Evolutionary conservation across 2,797 vertebrate species (phyloP), one percentile per base, ranked within the genome.

Genomic region (Aplochiton taeniatus): DNA sequence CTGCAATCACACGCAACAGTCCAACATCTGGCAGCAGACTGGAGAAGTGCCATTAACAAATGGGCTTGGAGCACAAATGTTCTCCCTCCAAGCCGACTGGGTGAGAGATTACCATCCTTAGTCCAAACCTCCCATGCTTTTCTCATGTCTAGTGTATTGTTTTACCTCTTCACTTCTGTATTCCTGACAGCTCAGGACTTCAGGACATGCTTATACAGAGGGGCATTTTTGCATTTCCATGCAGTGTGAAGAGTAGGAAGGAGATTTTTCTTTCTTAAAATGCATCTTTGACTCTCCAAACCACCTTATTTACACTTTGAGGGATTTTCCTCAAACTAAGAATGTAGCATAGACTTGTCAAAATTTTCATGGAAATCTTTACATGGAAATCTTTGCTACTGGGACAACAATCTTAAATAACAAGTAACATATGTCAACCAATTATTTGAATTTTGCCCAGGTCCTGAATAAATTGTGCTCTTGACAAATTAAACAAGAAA

Each of bases 21-120:
- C 78, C 80, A 85, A 92, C 91, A 93, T 92, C 92, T 93, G 92
- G 90, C 79, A 77, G 74, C 79, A 20, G 76, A 81, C 72, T 71
- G 76, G 72, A 61, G 66, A 61, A 79, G 77, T 73, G 73, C 70
- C 73, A 80, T 75, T 49, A 77, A 78, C 73, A 80, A 78, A 80
- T 76, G 82, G 74, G 65, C 78, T 81, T 3, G 10, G 57, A 74
- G 65, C 9, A 59, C 75, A 63, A 63, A 65, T 63, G 58, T 72
- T 68, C 74, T 86, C 76, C 72, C 74, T 77, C 72, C 64, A 72
- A 76, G 70, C 70, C 79, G 70, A 18, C 74, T 51, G 74, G 83
- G 79, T 77, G 73, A 72, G 60, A 79, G 74, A 83, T 85, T 73
- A 83, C 81, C 69, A 58, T 78, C 56, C 74, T 81, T 8, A 14